phyloP scores from a whole-genome alignment of 1,140 invertebrate genomes.

The Laupala kohalensis region DNA sequence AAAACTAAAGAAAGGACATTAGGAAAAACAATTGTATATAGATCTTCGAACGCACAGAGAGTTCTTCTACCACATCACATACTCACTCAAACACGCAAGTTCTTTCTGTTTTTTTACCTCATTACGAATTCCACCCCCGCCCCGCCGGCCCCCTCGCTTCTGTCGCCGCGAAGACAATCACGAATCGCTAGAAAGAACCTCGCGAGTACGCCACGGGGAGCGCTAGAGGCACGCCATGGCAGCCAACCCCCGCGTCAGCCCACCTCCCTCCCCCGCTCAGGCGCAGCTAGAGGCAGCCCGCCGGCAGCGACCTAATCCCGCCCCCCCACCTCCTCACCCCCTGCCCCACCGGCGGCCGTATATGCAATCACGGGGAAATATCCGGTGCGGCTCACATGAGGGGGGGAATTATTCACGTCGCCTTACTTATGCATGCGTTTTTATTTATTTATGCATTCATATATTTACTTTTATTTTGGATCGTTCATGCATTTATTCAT shows the following conservation, averaged over 20 bases:
- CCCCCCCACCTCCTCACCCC: too few relatives aligned
- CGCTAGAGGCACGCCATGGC: neutral
- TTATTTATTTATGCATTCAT: neutral
- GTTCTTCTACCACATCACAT: too few relatives aligned
- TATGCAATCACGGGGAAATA: conserved; percentile 35
- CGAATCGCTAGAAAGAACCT: neutral
- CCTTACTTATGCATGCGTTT: neutral
- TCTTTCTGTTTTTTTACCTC: too few relatives aligned
- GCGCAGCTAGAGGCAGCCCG: too few relatives aligned
- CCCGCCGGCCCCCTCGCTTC: too few relatives aligned
- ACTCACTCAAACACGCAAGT: too few relatives aligned
- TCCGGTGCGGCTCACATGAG: conserved; percentile 23
- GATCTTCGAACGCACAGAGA: too few relatives aligned
- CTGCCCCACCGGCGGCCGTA: conserved; percentile 1
- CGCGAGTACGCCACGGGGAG: neutral
- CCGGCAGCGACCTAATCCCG: too few relatives aligned
- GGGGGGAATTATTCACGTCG: neutral
- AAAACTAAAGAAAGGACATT: too few relatives aligned
- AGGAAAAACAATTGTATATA: too few relatives aligned
- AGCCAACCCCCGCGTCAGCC: neutral
- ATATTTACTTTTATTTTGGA: neutral
- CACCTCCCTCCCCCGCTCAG: neutral
- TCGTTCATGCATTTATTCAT: neutral
- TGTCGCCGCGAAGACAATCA: too few relatives aligned
- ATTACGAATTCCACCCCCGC: too few relatives aligned